phyloP scores from a whole-genome alignment of 2,113 vertebrate genomes.

The Smithornis capensis region DNA sequence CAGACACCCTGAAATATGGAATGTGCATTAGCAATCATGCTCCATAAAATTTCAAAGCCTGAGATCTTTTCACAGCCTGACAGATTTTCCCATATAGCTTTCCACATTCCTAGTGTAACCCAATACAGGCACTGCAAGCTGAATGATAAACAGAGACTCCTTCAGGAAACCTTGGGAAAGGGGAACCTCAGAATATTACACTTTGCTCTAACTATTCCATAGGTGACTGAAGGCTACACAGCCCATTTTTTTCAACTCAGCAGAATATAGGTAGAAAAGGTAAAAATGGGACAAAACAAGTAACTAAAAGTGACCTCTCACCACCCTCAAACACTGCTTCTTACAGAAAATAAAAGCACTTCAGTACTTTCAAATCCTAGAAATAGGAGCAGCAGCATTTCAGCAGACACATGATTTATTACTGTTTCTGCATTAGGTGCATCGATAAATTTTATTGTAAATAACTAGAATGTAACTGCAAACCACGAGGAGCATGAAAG shows the following conservation, averaged over 20 bases:
- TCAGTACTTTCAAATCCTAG: neutral
- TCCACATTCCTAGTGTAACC: conserved; percentile 54
- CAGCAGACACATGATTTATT: neutral
- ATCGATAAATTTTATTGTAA: neutral
- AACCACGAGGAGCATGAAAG: neutral
- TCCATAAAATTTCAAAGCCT: conserved; percentile 50
- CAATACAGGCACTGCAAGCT: conserved; percentile 21
- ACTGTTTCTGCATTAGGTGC: neutral
- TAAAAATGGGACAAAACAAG: neutral
- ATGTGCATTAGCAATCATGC: conserved; percentile 33
- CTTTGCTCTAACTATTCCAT: neutral
- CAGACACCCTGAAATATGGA: conserved; percentile 26
- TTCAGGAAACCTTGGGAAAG: conserved; percentile 49
- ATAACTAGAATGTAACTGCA: neutral
- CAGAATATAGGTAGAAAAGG: neutral
- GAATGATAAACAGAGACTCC: conserved; percentile 50
- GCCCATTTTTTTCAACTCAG: neutral
- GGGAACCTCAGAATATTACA: neutral
- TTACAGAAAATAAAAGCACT: neutral
- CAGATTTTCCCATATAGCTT: conserved; percentile 48
- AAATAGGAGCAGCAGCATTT: neutral
- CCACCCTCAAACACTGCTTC: neutral
- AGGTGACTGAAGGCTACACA: neutral
- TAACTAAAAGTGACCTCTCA: neutral
- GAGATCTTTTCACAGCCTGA: conserved; percentile 24